Evolutionary conservation across 2,888 invertebrate genomes (phyloP).

Genomic region (Mythimna ferrago): DNA sequence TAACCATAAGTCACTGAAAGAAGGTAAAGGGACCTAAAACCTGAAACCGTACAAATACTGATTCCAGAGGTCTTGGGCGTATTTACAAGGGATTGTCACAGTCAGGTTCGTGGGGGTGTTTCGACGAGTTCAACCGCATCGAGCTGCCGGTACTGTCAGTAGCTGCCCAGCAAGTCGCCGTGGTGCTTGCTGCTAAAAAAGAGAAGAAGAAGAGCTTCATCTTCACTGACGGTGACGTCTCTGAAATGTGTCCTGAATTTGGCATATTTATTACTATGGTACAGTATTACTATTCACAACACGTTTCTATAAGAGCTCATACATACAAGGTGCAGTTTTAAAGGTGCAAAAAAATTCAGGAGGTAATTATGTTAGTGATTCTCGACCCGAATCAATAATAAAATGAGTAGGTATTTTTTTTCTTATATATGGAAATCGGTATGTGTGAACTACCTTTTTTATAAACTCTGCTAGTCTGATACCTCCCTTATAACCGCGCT

Average conservation of each 20-base stretch:
- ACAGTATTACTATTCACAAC: constrained; percentile 1
- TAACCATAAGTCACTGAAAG: neutral
- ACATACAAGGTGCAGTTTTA: too few relatives aligned
- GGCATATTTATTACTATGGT: constrained; percentile 99
- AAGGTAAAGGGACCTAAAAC: neutral
- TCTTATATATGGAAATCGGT: too few relatives aligned
- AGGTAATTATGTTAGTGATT: too few relatives aligned
- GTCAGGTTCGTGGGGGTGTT: constrained; percentile 99
- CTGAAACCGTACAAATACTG: neutral
- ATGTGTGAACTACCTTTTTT: too few relatives aligned
- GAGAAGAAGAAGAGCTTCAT: constrained; percentile 97
- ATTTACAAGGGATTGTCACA: constrained; percentile 99
- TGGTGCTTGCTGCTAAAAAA: constrained; percentile 97
- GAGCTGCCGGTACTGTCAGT: constrained; percentile 97
- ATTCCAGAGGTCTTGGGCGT: constrained; percentile 95
- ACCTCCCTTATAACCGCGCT: too few relatives aligned
- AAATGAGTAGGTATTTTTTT: too few relatives aligned
- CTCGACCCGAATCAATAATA: too few relatives aligned
- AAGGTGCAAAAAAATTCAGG: too few relatives aligned
- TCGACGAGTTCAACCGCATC: constrained; percentile 99
- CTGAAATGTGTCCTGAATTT: constrained; percentile 98
- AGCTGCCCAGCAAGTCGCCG: constrained; percentile 99
- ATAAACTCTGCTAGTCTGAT: too few relatives aligned
- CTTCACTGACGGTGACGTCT: constrained; percentile 98
- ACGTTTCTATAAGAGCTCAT: neutral